These are phyloP conservation scores for Plebejus argus DNA, from an alignment of 2,888 invertebrate genomes.

Conservation along the genomic window DNA sequence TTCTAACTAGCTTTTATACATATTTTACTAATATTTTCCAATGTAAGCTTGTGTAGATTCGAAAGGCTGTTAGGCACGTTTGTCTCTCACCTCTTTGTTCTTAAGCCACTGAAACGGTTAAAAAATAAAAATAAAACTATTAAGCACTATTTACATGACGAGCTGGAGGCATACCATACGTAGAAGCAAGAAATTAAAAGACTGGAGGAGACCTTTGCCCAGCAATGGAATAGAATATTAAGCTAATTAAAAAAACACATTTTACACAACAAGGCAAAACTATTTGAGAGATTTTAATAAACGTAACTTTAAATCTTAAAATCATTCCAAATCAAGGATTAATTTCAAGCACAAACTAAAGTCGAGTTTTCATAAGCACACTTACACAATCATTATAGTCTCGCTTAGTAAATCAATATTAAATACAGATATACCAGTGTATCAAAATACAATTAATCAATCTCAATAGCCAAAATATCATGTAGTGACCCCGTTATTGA, in stretches of 20 bases:
- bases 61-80: no score
- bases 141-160: no score
- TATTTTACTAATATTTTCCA: not conserved
- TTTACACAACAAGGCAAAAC: no score
- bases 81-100: no score
- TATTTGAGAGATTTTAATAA: not conserved
- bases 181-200: no score
- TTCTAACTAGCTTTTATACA: not conserved
- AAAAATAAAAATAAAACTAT: no score
- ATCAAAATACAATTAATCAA: not conserved
- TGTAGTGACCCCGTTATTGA: not conserved
- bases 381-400: not conserved
- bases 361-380: not conserved
- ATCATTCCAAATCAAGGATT: not conserved
- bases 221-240: no score
- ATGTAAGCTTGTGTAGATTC: not conserved
- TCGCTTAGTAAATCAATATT: not conserved
- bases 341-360: not conserved
- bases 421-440: not conserved
- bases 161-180: no score
- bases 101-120: no score
- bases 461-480: slow-evolving; percentile 1
- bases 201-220: no score
- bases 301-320: no score
- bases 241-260: no score